These are phyloP conservation scores for Eciton burchellii DNA, from an alignment of 1,140 invertebrate genomes.

Conservation along the genomic window DNA sequence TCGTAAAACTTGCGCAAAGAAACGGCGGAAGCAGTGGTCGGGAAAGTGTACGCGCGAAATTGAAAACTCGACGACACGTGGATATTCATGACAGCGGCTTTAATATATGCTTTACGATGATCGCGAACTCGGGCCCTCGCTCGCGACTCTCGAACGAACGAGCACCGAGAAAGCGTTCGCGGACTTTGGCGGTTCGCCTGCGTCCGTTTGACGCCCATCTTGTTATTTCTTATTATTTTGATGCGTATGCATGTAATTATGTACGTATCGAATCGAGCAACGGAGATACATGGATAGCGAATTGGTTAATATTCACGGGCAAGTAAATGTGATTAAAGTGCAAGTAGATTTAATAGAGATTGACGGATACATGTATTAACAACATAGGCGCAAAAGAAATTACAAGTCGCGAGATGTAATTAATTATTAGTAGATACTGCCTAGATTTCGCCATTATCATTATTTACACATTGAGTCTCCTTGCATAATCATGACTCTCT, in stretches of 20 bases:
- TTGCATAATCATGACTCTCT: neutral
- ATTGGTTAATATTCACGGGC: neutral
- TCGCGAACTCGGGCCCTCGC: neutral
- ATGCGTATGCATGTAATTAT: neutral
- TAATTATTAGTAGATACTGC: neutral
- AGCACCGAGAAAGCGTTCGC: neutral
- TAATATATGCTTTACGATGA: conserved; percentile 84
- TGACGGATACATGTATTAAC: neutral
- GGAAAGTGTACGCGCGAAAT: conserved; percentile 83
- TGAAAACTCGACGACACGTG: conserved; percentile 82
- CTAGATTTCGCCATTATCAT: neutral
- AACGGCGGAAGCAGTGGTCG: conserved; percentile 36
- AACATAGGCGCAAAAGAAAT: neutral
- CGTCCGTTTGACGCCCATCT: no score
- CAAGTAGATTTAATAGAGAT: neutral
- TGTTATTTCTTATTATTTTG: no score
- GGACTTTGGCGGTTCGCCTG: neutral
- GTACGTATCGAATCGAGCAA: neutral
- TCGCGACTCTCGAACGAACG: neutral
- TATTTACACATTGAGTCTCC: neutral
- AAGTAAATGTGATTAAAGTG: no score
- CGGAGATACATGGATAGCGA: neutral
- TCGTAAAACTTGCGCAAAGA: conserved; percentile 83
- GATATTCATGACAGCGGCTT: conserved; percentile 81
- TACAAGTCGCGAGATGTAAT: neutral